These are phyloP conservation scores for Lysiphlebus fabarum DNA, from an alignment of 1,140 invertebrate species.

Conservation along the genomic window DNA sequence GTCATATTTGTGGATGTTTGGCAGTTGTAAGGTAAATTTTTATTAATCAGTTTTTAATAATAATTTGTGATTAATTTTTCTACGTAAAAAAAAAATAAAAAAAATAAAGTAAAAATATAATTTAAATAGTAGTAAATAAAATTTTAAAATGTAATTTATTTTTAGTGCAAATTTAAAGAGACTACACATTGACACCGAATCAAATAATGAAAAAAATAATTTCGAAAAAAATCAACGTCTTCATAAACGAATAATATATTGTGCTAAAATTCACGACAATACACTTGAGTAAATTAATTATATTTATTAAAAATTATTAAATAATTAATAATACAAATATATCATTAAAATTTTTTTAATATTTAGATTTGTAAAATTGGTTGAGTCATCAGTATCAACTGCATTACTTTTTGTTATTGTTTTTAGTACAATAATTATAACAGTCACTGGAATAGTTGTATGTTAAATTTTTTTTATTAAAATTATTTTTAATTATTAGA, in stretches of 20 bases:
- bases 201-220: background rate
- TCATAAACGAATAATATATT: conserved; percentile 1
- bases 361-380: background rate
- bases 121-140: no score
- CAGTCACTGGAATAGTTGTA: background rate
- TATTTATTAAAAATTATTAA: no score
- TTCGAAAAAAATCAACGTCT: background rate
- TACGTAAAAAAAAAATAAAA: no score
- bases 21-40: conserved; percentile 15
- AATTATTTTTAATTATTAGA: no score
- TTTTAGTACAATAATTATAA: background rate
- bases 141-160: background rate
- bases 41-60: background rate
- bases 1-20: conserved; percentile 25
- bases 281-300: no score
- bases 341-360: no score
- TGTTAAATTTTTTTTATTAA: no score
- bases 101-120: no score
- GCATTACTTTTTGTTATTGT: background rate
- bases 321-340: no score
- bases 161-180: conserved; percentile 11
- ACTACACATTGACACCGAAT: background rate
- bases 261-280: background rate
- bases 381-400: background rate
- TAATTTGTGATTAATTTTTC: background rate